Evolutionary conservation across 2,113 vertebrate species (phyloP).

Genomic region (Mola mola): DNA sequence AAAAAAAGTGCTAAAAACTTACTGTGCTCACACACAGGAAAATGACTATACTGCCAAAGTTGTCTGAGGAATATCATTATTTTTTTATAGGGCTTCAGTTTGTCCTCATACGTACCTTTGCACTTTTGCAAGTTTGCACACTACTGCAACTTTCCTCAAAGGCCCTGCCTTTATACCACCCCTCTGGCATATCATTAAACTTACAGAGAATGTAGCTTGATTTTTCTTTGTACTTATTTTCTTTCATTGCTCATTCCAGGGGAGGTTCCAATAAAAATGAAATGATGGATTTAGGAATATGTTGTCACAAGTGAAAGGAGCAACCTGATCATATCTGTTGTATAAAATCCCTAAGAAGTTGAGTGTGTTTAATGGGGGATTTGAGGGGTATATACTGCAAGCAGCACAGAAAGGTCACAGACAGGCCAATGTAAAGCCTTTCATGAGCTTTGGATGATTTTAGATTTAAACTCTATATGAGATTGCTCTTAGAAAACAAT

Average conservation of each 20-base stretch:
- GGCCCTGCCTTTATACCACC: neutral
- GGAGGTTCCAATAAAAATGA: constrained; percentile 35
- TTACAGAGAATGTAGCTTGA: neutral
- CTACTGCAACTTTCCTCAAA: neutral
- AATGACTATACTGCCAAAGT: neutral
- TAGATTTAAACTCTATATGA: too few relatives aligned
- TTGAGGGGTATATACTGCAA: neutral
- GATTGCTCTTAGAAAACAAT: too few relatives aligned
- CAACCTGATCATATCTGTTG: constrained; percentile 11
- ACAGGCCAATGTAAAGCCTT: neutral
- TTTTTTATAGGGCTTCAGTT: constrained; percentile 8
- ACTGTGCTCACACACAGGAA: constrained; percentile 6
- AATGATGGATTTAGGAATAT: constrained; percentile 5
- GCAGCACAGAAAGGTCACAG: constrained; percentile 2
- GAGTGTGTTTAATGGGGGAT: constrained; percentile 4
- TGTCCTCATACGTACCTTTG: constrained; percentile 22
- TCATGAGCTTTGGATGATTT: too few relatives aligned
- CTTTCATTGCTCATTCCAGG: constrained; percentile 18
- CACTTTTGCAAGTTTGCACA: too few relatives aligned
- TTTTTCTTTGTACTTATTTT: neutral
- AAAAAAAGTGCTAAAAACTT: neutral
- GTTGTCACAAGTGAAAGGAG: neutral
- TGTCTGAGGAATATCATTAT: neutral
- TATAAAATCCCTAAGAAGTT: constrained; percentile 8
- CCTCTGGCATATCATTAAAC: neutral